Base-by-base conservation (phyloP, 2,113 vertebrate species). In the Microtus pennsylvanicus region DNA sequence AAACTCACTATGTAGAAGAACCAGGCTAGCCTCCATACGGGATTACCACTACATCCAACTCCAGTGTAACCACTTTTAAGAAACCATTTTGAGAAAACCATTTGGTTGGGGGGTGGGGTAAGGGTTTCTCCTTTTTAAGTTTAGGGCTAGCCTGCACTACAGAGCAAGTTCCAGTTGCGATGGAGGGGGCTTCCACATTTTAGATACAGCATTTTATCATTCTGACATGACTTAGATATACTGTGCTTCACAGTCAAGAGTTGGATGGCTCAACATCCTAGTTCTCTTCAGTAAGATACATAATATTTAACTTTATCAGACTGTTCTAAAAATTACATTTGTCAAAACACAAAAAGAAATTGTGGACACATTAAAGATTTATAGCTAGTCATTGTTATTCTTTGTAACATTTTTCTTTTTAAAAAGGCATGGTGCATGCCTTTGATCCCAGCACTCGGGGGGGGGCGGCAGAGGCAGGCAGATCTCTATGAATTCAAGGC, bases 341-440 rank as follows among this genome's bases (percentile, higher is more conserved):
- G 52, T 78, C 78, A 89, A 93, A 93, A 93, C 67, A 93, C 67
- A 95, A 1, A 72, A 72, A 70, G 33, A 16, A 88, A 87, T 38
- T 55, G 69, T 55, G 45, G 63, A 47, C 65, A 7, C 4, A 30
- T 67, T 90, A 75, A 74, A n/a, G 5, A 12, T 19, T 58, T 94
- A 97, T 81, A 47, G 26, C 8, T 28, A 55, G 10, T 17, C 45
- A 87, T 58, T 61, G 28, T 67, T 67, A 93, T 1, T 63, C 35
- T 72, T 21, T 38, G 69, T 70, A 70, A 70, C 14, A 35, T 35
- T 72, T 72, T 72, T 5, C 35, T 19, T 70, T n/a, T n/a, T 19
- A n/a, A n/a, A n/a, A 72, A 67, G 28, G 65, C 28, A 67, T 67
- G 11, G 65, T 1, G 12, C 11, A 67, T 4, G 26, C 65, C 65